A percentile compares a stretch with the other conserved stretches of the same genome.
These are phyloP conservation scores for Microchrysa polita DNA, from an alignment of 2,888 invertebrate genomes.

Conservation along the genomic window DNA sequence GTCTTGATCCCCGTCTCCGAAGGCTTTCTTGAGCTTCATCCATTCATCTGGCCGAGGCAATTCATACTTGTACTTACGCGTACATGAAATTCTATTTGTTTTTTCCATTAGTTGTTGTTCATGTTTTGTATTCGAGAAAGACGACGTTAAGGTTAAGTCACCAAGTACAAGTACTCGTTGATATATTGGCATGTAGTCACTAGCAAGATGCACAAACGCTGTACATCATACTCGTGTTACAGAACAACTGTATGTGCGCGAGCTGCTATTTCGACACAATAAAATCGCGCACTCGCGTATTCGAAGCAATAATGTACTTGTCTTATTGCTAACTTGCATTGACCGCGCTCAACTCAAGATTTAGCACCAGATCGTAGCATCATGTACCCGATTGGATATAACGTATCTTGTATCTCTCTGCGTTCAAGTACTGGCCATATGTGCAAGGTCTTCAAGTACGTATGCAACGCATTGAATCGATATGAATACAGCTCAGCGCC, in stretches of 20 bases:
- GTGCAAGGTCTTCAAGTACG: constrained; percentile 11
- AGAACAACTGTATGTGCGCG: neutral
- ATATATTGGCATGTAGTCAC: neutral
- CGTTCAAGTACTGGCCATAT: neutral
- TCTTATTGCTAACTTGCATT: neutral
- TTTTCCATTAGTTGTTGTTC: no score
- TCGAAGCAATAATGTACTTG: neutral
- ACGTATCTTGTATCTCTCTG: constrained; percentile 6
- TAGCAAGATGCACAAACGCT: neutral
- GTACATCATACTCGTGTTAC: neutral
- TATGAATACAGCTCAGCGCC: neutral
- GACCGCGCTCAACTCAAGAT: constrained; percentile 4
- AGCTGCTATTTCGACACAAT: neutral
- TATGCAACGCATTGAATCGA: constrained; percentile 5
- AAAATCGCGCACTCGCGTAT: neutral
- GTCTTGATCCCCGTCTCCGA: neutral
- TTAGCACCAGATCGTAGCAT: neutral
- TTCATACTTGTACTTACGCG: neutral
- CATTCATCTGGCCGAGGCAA: neutral
- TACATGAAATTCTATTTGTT: no score
- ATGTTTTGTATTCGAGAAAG: neutral
- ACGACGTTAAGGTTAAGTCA: constrained; percentile 9
- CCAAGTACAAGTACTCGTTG: constrained; percentile 2
- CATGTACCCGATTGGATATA: neutral
- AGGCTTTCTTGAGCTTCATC: constrained; percentile 1